Evolutionary conservation across 2,888 invertebrate genomes (phyloP), one percentile per base, ranked within the genome.

Genomic region (Drosophila setosimentum): DNA sequence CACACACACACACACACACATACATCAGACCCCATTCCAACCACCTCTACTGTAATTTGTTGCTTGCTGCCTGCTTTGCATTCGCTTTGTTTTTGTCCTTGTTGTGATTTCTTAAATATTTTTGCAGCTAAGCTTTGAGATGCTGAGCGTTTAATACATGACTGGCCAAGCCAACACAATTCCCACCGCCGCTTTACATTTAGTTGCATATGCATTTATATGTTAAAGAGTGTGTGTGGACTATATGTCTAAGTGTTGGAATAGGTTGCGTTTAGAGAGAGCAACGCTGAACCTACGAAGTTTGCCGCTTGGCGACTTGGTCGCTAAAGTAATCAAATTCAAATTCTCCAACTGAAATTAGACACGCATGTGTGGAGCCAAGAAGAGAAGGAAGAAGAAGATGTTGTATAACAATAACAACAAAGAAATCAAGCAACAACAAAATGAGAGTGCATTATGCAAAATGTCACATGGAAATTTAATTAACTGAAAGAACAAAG

Each of bases 391-490:
- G 10, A 2, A 40, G n/a, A 13, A 21, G 13, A 0, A 40, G n/a
- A 21, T 2, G 42, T 7, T 2, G 42, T 7, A 16, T 48, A 73
- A 61, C 48, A 73, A 48, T 37, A 67, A 63, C 29, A 51, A 24
- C 49, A 61, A 27, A 2, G 8, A 8, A 32, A 32, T 16, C 45
- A 45, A 61, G 8, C 13, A 35, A 55, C 32, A 76, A 69, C 30
- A 45, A 68, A 57, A 64, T 16, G 16, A 50, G 33, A 50, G 51
- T 57, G 63, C 33, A 58, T 61, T 51, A 64, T 68, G 69, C 54
- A 42, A 68, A 76, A 79, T 79, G 73, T 71, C 70, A 64, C 62
- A 32, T 49, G 70, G 73, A 80, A 82, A 83, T 82, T 82, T 84
- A 64, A 75, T 84, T 73, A 82, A 71, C 72, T 69, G 64, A 79